Conservation (phyloP, 2,888 invertebrate genomes). For the Drosophila putrida region DNA sequence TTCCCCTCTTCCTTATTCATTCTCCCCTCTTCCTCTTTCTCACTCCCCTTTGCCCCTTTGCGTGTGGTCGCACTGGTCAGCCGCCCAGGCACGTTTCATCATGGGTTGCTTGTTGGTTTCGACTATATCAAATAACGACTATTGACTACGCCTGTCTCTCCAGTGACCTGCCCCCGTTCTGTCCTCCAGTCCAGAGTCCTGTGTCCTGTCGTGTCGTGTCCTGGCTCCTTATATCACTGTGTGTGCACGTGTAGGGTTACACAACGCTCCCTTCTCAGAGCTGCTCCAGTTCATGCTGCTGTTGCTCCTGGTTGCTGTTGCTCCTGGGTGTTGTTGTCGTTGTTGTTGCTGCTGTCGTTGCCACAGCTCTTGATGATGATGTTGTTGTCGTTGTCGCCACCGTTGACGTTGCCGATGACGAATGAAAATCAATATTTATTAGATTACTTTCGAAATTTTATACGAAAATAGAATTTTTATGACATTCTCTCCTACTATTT, state of each 20-base stretch:
- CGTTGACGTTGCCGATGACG: slow-evolving; percentile 75
- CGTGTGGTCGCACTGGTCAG: slow-evolving; percentile 73
- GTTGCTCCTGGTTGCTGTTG: slow-evolving; percentile 31
- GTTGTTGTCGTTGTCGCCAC: slow-evolving; percentile 52
- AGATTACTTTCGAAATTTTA: slow-evolving; percentile 83
- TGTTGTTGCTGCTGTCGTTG: slow-evolving; percentile 46
- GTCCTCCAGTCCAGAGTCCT: slow-evolving; percentile 18
- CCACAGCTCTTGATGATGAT: slow-evolving; percentile 52
- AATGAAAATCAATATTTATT: slow-evolving; percentile 85
- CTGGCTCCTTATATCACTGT: slow-evolving; percentile 44
- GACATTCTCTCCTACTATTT: slow-evolving; percentile 53
- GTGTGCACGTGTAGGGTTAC: slow-evolving; percentile 76
- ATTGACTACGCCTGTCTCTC: slow-evolving; percentile 71
- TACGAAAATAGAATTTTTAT: slow-evolving; percentile 77
- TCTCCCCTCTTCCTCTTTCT: slow-evolving; percentile 4
- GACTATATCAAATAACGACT: slow-evolving; percentile 84
- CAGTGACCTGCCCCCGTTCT: slow-evolving; percentile 25
- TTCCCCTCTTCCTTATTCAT: not conserved
- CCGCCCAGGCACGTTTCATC: slow-evolving; percentile 81
- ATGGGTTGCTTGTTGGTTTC: slow-evolving; percentile 68
- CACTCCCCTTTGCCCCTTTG: slow-evolving; percentile 41
- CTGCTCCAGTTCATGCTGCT: slow-evolving; percentile 21
- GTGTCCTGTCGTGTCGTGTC: slow-evolving; percentile 45
- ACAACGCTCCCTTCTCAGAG: slow-evolving; percentile 46
- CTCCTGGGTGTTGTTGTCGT: slow-evolving; percentile 13